Evolutionary conservation across 2,797 vertebrate genomes (phyloP).

Genomic region (Sandelia bainsii): DNA sequence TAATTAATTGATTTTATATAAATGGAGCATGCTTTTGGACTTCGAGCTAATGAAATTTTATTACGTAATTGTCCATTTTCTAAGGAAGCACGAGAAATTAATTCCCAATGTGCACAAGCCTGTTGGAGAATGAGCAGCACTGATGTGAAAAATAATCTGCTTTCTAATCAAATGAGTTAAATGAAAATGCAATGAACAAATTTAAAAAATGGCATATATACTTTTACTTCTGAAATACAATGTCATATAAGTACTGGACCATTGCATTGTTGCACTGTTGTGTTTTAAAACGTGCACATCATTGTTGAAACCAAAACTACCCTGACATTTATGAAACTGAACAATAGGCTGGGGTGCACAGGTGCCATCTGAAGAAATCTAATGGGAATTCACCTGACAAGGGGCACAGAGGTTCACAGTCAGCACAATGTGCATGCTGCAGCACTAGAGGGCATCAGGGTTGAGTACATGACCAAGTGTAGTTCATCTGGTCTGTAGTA

Average conservation of each 20-base stretch:
- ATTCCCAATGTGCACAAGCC: slow-evolving; percentile 5
- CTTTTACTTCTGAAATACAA: not conserved
- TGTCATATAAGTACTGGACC: not conserved
- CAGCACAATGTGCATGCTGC: not conserved
- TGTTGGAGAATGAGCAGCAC: not conserved
- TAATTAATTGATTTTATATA: slow-evolving; percentile 6
- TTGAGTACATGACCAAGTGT: not conserved
- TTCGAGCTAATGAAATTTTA: slow-evolving; percentile 8
- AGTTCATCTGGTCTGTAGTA: not conserved
- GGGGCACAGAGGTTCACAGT: not conserved
- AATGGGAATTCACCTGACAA: not conserved
- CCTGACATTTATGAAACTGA: not conserved
- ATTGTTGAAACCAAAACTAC: not conserved
- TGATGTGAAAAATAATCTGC: slow-evolving; percentile 22
- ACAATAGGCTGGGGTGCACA: not conserved
- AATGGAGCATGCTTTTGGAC: slow-evolving; percentile 5
- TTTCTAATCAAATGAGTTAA: slow-evolving; percentile 10
- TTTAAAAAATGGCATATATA: not conserved
- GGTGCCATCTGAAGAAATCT: not conserved
- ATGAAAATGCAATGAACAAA: not conserved
- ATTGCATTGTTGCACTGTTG: not conserved
- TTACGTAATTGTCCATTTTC: slow-evolving; percentile 24
- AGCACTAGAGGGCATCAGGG: not conserved
- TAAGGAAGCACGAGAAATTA: not conserved
- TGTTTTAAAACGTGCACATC: not conserved